Evolutionary conservation across 1,140 invertebrate species (phyloP).

Genomic region (Trypoxylus dichotomus): DNA sequence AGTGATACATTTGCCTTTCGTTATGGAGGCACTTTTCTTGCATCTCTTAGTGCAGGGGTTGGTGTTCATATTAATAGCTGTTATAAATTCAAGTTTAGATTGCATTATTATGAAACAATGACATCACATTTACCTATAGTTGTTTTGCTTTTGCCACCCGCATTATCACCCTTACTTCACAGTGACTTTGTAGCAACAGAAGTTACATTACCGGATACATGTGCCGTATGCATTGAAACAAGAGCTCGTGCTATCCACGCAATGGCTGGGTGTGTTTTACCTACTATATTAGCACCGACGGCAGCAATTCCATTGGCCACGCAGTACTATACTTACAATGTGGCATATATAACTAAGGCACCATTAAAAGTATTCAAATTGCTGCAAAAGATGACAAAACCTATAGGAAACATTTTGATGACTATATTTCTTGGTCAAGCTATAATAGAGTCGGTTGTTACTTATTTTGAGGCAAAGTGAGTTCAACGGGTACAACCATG

Average conservation of each 20-base stretch:
- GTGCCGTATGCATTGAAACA: slow-evolving; percentile 53
- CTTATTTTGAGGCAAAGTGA: slow-evolving; percentile 52
- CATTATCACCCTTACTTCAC: slow-evolving; percentile 51
- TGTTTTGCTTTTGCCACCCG: slow-evolving; percentile 52
- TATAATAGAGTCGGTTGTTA: slow-evolving; percentile 51
- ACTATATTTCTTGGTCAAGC: slow-evolving; percentile 52
- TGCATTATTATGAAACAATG: slow-evolving; percentile 50
- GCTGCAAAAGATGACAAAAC: slow-evolving; percentile 50
- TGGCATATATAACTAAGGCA: slow-evolving; percentile 53
- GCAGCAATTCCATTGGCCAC: slow-evolving; percentile 54
- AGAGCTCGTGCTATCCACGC: slow-evolving; percentile 53
- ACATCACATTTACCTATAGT: slow-evolving; percentile 55
- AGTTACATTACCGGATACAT: slow-evolving; percentile 49
- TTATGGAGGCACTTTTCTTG: slow-evolving; percentile 49
- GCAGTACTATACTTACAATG: slow-evolving; percentile 54
- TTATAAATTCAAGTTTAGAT: slow-evolving; percentile 50
- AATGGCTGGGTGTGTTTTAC: slow-evolving; percentile 51
- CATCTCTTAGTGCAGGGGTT: slow-evolving; percentile 44
- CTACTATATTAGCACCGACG: slow-evolving; percentile 53
- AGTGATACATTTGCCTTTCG: slow-evolving; percentile 53
- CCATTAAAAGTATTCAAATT: slow-evolving; percentile 53
- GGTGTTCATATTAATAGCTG: slow-evolving; percentile 55
- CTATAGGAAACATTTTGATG: slow-evolving; percentile 50
- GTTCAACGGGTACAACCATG: slow-evolving; percentile 47
- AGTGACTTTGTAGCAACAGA: slow-evolving; percentile 52